Evolutionary conservation across 2,888 invertebrate genomes (phyloP), one percentile per base, ranked within the genome.

Genomic region (Nomada fucata): DNA sequence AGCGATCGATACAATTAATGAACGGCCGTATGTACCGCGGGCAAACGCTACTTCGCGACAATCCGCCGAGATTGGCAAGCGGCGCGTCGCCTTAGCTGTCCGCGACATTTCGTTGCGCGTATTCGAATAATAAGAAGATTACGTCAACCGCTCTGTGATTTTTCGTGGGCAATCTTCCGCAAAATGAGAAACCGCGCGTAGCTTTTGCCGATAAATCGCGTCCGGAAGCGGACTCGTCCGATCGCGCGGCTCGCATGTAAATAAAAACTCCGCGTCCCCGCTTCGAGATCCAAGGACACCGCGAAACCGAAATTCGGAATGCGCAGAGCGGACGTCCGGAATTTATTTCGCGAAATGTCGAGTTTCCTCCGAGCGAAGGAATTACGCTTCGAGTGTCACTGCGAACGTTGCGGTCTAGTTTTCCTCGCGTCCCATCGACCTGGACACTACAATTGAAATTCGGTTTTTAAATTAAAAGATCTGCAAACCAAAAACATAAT

Each of bases 1-100:
- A 72, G 70, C 70, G 85, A 20, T 81, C 85, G 76, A 87, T 83
- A 63, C 76, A 83, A 79, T 87, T 83, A 81, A 86, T 81, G 72
- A 77, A 86, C 75, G 72, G 72, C 42, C 59, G 55, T 36, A 57
- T 55, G 67, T 52, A 26, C 64, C 52, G 59, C 15, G 36, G 29
- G 57, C 57, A 44, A 47, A 36, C 60, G 42, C n/a, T 42, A 13
- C 44, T 36, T 42, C 36, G 20, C 10, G 20, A 47, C 55, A 29
- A 18, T 11, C 23, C 36, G 18, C 3, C 61, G 47, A 13, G 20
- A 20, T 55, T 50, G 26, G 47, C 23, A 44, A 9, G n/a, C 2
- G 23, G n/a, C 55, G 5, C n/a, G 15, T 15, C 26, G n/a, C 11
- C 18, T 13, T 7, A 11, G 4, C 52, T 72, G 15, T n/a, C 10